Base-by-base conservation (phyloP, 2,888 invertebrate genomes). In the Hyposoter dolosus region DNA sequence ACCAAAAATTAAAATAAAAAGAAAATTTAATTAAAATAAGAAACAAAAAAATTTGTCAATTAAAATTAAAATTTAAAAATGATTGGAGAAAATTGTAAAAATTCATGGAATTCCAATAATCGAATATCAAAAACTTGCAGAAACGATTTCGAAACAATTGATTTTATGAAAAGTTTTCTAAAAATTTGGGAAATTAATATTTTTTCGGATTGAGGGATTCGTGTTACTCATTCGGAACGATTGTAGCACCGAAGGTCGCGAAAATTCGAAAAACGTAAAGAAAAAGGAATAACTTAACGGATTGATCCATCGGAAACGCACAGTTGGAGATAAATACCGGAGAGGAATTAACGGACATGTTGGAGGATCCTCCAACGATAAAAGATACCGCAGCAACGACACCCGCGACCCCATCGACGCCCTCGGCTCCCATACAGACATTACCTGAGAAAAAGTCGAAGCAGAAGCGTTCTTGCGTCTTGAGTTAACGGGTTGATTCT, bases 261-360 rank as follows among this genome's bases (percentile, higher is more conserved):
- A 45, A 71, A 50, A 45, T n/a, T 47, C 19, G 32, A 50, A 65
- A 74, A 78, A 79, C 32, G 69, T 69, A 68, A 71, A 77, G 19
- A 15, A 86, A 77, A 66, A 77, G 53, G 45, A 68, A 53, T 77
- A 75, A 81, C 74, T 82, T 80, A 53, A 79, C 83, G 68, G 80
- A 77, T 76, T 77, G 71, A 82, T 88, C 85, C 82, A 65, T 80
- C 53, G 68, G 81, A 81, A 72, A 86, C 91, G 89, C 90, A 83
- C 90, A 93, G 93, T 93, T 93, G 92, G 93, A 93, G 92, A 93
- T 93, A 90, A 93, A 92, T 92, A 92, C 92, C 90, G 93, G 93
- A 75, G 93, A 93, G 88, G 93, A 93, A 89, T 91, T 93, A 90
- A 93, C 93, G 85, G 93, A 93, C 90, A 93, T 93, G 93, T 91